These are phyloP conservation scores for Lacerta bilineata DNA, from an alignment of 2,797 vertebrate species.

Conservation along the genomic window DNA sequence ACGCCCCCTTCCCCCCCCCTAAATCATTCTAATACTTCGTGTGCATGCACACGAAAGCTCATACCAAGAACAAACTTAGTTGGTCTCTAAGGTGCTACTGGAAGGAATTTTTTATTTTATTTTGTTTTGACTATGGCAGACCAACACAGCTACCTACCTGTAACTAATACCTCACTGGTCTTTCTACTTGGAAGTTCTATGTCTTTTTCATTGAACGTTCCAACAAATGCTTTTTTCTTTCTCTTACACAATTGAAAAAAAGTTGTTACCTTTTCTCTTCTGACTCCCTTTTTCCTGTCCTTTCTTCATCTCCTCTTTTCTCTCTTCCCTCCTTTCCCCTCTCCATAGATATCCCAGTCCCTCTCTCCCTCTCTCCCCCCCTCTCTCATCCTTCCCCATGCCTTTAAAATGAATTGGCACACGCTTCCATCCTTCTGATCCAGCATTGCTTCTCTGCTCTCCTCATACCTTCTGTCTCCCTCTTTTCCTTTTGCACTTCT, in stretches of 20 bases:
- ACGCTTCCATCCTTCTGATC: neutral
- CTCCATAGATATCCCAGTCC: too few relatives aligned
- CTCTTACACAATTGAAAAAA: neutral
- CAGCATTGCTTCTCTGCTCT: neutral
- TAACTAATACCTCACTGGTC: neutral
- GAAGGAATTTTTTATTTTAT: too few relatives aligned
- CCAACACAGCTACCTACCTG: too few relatives aligned
- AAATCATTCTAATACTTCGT: neutral
- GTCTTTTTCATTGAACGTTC: neutral
- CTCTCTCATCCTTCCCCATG: neutral
- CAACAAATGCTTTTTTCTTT: neutral
- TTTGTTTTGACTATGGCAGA: too few relatives aligned
- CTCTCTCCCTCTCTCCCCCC: neutral
- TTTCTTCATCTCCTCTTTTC: neutral
- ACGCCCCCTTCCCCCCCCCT: too few relatives aligned
- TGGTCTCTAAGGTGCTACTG: too few relatives aligned
- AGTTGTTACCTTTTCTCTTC: neutral
- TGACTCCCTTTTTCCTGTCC: neutral
- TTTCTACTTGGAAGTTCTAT: neutral
- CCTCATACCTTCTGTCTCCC: neutral
- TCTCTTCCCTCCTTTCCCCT: neutral
- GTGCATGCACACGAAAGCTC: too few relatives aligned
- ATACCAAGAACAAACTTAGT: too few relatives aligned
- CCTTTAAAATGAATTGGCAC: neutral
- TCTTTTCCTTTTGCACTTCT: constrained; percentile 27